These are phyloP conservation scores for Vidua macroura DNA, from an alignment of 2,113 vertebrate species.

Conservation along the genomic window DNA sequence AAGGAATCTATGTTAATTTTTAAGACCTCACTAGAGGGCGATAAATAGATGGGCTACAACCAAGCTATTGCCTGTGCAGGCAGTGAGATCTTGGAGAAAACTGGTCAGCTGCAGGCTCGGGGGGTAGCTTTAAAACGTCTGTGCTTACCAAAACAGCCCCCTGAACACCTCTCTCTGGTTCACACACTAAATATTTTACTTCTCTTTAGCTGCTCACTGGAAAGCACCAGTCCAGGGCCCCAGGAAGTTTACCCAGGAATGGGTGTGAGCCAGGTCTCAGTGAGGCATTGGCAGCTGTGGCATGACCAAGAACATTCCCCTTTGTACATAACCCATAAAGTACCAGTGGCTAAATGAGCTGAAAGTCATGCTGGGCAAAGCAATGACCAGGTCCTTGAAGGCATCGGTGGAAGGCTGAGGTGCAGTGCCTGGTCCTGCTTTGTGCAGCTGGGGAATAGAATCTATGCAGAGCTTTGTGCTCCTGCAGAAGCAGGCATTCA, in stretches of 20 bases:
- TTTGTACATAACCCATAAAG: neutral
- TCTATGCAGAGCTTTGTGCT: accelerated
- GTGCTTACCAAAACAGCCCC: neutral
- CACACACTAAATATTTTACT: neutral
- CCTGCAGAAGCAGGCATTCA: neutral
- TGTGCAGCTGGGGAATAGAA: neutral
- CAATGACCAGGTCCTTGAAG: neutral
- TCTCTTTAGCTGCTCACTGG: neutral
- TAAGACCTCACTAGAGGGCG: constrained; percentile 31
- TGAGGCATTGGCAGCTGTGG: neutral
- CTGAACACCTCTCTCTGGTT: neutral
- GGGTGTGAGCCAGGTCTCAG: neutral
- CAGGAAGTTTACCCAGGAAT: neutral
- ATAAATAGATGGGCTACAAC: neutral
- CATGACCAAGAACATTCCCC: neutral
- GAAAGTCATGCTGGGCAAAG: neutral
- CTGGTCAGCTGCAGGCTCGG: neutral
- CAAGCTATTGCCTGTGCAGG: neutral
- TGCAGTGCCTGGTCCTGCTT: neutral
- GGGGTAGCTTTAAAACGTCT: neutral
- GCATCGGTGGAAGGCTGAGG: neutral
- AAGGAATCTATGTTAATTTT: neutral
- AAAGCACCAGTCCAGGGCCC: neutral
- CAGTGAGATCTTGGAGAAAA: neutral
- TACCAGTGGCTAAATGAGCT: neutral